A percentile compares a stretch with the other conserved stretches of the same genome.
phyloP scores from a whole-genome alignment of 2,113 vertebrate species.

The Cynopterus brachyotis region DNA sequence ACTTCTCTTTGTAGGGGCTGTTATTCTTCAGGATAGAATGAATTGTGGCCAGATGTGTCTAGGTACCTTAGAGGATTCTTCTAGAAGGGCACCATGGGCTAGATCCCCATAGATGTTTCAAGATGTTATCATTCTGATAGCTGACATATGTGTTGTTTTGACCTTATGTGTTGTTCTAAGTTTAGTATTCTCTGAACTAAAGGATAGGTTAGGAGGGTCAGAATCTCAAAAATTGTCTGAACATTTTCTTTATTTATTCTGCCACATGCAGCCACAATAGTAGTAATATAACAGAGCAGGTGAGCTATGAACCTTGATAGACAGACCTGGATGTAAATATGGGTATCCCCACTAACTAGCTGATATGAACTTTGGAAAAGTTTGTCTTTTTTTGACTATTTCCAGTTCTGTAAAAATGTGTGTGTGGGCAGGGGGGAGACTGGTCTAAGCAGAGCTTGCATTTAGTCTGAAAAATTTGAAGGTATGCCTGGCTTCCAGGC shows the following conservation, averaged over 20 bases:
- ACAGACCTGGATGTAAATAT: not conserved
- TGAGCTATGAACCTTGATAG: not conserved
- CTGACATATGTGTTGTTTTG: not conserved
- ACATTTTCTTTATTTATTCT: not conserved
- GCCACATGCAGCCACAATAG: not conserved
- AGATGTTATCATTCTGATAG: not conserved
- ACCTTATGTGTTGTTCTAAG: not conserved
- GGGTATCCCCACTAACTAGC: not conserved
- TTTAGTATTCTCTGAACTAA: constrained; percentile 9
- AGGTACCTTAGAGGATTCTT: not conserved
- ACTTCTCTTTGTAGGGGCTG: not conserved
- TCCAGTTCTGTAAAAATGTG: not conserved
- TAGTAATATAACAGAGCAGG: not conserved
- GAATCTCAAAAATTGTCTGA: not conserved
- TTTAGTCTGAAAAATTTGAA: not conserved
- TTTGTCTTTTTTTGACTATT: not conserved
- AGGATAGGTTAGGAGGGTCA: not conserved
- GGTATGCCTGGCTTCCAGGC: not conserved
- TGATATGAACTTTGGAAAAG: not conserved
- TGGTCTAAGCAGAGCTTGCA: not conserved
- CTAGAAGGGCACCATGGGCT: not conserved
- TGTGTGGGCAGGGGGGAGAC: not conserved
- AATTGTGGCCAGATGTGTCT: not conserved
- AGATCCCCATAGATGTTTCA: not conserved
- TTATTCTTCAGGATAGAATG: not conserved